These are phyloP conservation scores for Ectropis crepuscularia DNA, from an alignment of 2,888 invertebrate species.

Conservation along the genomic window DNA sequence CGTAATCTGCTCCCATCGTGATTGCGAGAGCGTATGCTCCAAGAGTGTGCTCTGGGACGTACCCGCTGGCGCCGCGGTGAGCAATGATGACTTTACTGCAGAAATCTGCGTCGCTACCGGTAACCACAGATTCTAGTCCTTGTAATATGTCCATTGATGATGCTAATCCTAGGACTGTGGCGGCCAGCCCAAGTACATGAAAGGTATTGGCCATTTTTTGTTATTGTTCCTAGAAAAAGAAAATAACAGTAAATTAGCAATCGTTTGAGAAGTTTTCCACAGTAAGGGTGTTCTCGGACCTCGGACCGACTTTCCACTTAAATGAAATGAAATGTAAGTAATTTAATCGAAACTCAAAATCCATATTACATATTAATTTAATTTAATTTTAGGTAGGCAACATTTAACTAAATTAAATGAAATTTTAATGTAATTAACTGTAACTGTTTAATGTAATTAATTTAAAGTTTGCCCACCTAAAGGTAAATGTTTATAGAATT, in stretches of 20 bases:
- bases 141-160: slow-evolving; percentile 5
- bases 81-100: slow-evolving; percentile 43
- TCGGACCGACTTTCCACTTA: no score
- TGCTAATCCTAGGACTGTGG: slow-evolving; percentile 13
- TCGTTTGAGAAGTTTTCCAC: not conserved
- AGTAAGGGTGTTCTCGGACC: no score
- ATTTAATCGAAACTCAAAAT: no score
- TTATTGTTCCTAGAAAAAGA: slow-evolving; percentile 10
- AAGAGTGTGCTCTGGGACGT: slow-evolving; percentile 74
- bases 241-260: not conserved
- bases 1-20: slow-evolving; percentile 74
- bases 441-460: no score
- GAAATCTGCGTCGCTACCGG: slow-evolving; percentile 19
- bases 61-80: slow-evolving; percentile 40
- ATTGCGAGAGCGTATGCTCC: slow-evolving; percentile 74
- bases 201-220: slow-evolving; percentile 5
- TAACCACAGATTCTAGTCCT: slow-evolving; percentile 5
- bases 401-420: no score
- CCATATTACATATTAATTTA: no score
- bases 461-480: no score
- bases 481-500: no score
- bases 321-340: no score
- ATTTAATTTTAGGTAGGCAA: no score
- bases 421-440: no score
- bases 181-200: slow-evolving; percentile 1